These are phyloP conservation scores for Cetoscarus ocellatus DNA, from an alignment of 2,797 vertebrate genomes.

Conservation along the genomic window DNA sequence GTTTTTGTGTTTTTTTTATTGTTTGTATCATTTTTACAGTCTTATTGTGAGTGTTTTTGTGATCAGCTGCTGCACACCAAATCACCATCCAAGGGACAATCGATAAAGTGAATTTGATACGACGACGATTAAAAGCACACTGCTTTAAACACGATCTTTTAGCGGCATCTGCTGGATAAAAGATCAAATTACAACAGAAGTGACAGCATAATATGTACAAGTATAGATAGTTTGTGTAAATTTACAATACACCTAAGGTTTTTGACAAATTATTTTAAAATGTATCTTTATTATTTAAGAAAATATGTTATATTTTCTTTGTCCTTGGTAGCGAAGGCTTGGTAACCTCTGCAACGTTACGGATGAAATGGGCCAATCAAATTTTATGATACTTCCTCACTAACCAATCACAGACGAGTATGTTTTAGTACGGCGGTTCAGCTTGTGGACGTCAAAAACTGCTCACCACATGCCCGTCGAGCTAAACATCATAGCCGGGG, in stretches of 20 bases:
- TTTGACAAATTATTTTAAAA: too few species aligned
- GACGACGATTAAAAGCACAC: too few species aligned
- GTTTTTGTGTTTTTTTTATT: too few species aligned
- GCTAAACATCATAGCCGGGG: not conserved
- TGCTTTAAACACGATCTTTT: constrained; percentile 7
- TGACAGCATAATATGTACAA: not conserved
- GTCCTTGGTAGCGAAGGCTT: not conserved
- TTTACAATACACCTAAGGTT: not conserved
- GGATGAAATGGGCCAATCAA: constrained; percentile 50
- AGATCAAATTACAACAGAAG: not conserved
- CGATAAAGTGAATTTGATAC: too few species aligned
- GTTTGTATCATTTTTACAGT: too few species aligned
- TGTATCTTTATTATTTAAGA: too few species aligned
- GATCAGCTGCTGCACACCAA: too few species aligned
- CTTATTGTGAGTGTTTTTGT: too few species aligned
- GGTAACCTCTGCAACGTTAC: not conserved
- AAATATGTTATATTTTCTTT: too few species aligned
- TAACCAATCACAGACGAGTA: constrained; percentile 43
- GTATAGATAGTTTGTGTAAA: not conserved
- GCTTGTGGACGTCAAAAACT: not conserved
- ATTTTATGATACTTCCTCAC: fast-evolving
- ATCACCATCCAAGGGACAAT: too few species aligned
- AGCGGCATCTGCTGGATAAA: constrained; percentile 42
- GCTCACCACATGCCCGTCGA: not conserved
- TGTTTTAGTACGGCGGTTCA: not conserved